Evolutionary conservation across 2,888 invertebrate species (phyloP), one percentile per base, ranked within the genome.

Genomic region (Zonitis immaculata): DNA sequence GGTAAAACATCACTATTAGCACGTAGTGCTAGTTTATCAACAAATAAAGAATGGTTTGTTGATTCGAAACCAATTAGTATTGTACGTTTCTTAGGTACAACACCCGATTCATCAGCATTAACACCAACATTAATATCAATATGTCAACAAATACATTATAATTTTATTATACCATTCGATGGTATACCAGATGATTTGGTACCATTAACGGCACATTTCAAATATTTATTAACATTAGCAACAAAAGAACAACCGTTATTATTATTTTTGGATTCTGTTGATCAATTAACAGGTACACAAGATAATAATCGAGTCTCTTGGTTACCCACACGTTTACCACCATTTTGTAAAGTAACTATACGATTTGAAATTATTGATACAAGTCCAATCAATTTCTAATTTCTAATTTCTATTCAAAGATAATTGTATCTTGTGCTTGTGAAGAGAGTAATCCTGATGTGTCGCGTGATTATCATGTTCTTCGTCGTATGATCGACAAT

Each of bases 1-100:
- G 98, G 98, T 0, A 99, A 99, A 76, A 98, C 98, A 0, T 97
- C 97, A 14, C 79, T 98, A 0, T 78, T 98, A 53, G 90, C 98
- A 0, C 95, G 95, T 76, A 89, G 91, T 56, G 94, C 95, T 0
- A 89, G 91, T 20, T 81, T 89, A 74, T 75, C 72, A 0, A 89
- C 88, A 0, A 80, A 86, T 7, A 82, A 79, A 30, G 82, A 80
- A 44, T 92, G 89, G 90, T 87, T 89, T 57, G 78, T 80, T 16
- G 85, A 84, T 0, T 85, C 83, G 1, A 84, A 86, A 47, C 95
- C 96, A 0, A 85, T 95, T 16, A 89, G 92, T 72, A 84, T 96
- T 56, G 85, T 97, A 52, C 79, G 97, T 57, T 98, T 97, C 74
- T 82, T 98, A 26, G 98, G 98, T 20, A 97, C 96, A 1, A 97